A percentile compares a stretch with the other conserved stretches of the same genome.
These are phyloP conservation scores for Emys orbicularis DNA, from an alignment of 2,797 vertebrate species.

Conservation along the genomic window DNA sequence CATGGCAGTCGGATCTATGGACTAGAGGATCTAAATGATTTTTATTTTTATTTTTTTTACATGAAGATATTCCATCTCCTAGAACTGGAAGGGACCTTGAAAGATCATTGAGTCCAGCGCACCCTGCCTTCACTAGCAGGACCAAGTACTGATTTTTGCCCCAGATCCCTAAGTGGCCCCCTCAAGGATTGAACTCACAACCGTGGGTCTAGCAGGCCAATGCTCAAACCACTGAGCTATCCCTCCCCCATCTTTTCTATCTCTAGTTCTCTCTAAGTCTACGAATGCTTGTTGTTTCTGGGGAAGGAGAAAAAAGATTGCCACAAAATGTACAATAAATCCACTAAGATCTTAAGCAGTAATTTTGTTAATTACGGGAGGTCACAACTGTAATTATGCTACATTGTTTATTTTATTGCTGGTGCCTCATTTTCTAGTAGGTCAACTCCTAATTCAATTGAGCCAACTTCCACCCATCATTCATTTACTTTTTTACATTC, in stretches of 20 bases:
- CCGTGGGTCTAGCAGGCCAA: too few species aligned
- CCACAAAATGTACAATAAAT: conserved; percentile 50
- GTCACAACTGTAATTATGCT: conserved; percentile 67
- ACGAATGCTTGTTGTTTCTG: not conserved
- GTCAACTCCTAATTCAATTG: not conserved
- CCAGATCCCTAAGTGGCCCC: too few species aligned
- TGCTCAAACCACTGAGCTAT: too few species aligned
- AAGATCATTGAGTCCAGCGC: too few species aligned
- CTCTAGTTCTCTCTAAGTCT: not conserved
- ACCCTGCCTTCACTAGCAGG: too few species aligned
- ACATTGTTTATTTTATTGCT: conserved; percentile 57
- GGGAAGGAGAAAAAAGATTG: not conserved
- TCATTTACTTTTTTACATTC: not conserved
- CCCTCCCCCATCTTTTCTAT: not conserved
- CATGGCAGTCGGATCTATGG: not conserved
- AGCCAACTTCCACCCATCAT: not conserved
- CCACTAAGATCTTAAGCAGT: conserved; percentile 13
- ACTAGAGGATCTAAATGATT: conserved; percentile 20
- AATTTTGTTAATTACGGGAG: conserved; percentile 36
- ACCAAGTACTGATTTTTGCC: too few species aligned
- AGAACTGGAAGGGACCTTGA: too few species aligned
- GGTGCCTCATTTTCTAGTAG: conserved; percentile 34
- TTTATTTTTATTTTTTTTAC: too few species aligned
- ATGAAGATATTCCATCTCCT: too few species aligned
- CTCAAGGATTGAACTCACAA: too few species aligned